Base-by-base conservation (phyloP, 2,113 vertebrate species). In the Marmota flaviventris region DNA sequence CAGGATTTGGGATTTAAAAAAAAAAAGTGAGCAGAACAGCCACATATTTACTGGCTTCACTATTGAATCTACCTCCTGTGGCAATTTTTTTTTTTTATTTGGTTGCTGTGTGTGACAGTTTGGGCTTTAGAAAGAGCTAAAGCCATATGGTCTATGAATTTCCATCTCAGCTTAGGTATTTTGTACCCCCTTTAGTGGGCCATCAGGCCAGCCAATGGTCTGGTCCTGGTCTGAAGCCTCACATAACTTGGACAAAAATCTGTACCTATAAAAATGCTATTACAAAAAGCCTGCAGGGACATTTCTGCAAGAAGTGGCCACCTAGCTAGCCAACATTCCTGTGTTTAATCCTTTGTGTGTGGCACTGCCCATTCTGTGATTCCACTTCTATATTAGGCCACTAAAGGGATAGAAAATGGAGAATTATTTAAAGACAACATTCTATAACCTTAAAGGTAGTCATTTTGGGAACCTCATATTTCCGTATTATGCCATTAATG, bases 41-140 rank as follows among this genome's bases (percentile, higher is more conserved):
- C 73, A 85, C 18, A 67, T 16, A 18, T 73, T 91, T 93, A 85
- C 73, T 91, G 56, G 32, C 5, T 91, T 81, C 37, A 83, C 45
- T 81, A 67, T 85, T 82, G 77, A 79, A 94, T 94, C 96, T 92
- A 85, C 89, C 67, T 95, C 79, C 81, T 89, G 53, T 45, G 86
- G 79, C 51, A 56, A 82, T 81, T 86, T 61, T 70, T 93, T 53
- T 63, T 2, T 51, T 37, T 69, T 58, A 58, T 73, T 56, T 94
- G 85, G 29, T 75, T 73, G 65, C 79, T 58, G 27, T 17, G 4
- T 73, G 39, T 73, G 81, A 73, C 27, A 48, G 27, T 77, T 48
- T 89, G 39, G 81, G 48, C 85, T 91, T 96, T 58, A 73, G 78
- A 73, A 91, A 78, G 85, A 85, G 39, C 69, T n/a, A 42, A 91